These are phyloP conservation scores for Hymenochirus boettgeri DNA, from an alignment of 2,113 vertebrate genomes.

Conservation along the genomic window DNA sequence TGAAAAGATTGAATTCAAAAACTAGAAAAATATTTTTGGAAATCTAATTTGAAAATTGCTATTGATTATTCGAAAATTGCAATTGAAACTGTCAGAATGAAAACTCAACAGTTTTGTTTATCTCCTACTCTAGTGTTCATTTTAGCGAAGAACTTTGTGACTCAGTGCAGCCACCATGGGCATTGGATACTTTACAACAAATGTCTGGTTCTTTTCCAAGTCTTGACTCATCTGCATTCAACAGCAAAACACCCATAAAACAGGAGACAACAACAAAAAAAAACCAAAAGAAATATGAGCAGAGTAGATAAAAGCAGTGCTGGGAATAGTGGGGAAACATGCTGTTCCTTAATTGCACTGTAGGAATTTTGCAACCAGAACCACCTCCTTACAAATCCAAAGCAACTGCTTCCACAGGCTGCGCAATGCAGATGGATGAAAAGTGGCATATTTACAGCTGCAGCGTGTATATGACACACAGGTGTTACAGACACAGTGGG, in stretches of 20 bases:
- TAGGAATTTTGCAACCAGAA: conserved; percentile 15
- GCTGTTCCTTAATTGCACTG: conserved; percentile 31
- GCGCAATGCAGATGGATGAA: conserved; percentile 26
- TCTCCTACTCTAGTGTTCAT: no score
- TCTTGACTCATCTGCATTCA: conserved; percentile 37
- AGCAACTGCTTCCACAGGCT: conserved; percentile 22
- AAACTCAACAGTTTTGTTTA: no score
- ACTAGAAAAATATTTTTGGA: no score
- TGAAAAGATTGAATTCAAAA: no score
- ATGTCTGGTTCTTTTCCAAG: conserved; percentile 23
- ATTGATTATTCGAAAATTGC: no score
- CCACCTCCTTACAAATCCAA: conserved; percentile 9
- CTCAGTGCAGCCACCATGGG: no score
- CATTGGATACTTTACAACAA: conserved; percentile 7
- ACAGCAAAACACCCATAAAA: conserved; percentile 25
- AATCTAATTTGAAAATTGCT: no score
- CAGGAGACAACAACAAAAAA: conserved; percentile 11
- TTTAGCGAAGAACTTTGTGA: no score
- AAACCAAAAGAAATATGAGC: conserved; percentile 34
- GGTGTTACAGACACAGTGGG: conserved; percentile 25
- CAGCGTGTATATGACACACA: conserved; percentile 27
- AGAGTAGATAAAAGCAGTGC: conserved; percentile 14
- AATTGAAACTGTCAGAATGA: no score
- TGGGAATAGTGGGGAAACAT: conserved; percentile 10
- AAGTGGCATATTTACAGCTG: conserved; percentile 30